These are phyloP conservation scores for Enteromius argenteus DNA, from an alignment of 2,797 vertebrate genomes.

Conservation along the genomic window DNA sequence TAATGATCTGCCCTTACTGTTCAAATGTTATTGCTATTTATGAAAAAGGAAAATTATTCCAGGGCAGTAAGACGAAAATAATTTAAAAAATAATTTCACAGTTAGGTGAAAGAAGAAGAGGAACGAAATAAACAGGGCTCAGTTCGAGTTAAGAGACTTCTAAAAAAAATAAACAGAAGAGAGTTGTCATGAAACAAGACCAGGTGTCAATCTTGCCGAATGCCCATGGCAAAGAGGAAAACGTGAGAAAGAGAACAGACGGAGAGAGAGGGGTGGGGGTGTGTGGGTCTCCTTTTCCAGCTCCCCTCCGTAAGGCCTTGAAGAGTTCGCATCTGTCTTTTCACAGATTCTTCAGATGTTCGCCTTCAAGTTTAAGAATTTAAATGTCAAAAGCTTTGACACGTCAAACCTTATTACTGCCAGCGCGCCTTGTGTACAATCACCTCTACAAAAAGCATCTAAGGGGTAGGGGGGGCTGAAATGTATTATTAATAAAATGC, in stretches of 20 bases:
- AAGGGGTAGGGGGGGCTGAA: constrained; percentile 61
- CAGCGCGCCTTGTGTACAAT: constrained; percentile 57
- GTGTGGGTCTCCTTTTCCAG: constrained; percentile 26
- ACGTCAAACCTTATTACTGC: constrained; percentile 63
- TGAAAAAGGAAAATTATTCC: constrained; percentile 8
- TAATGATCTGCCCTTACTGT: constrained; percentile 30
- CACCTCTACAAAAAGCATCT: constrained; percentile 37
- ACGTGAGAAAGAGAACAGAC: constrained; percentile 42
- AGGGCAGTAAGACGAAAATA: not conserved
- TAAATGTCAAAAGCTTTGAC: constrained; percentile 70
- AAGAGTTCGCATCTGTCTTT: constrained; percentile 50
- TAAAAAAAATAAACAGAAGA: constrained; percentile 39
- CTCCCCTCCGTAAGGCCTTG: constrained; percentile 17
- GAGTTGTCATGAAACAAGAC: constrained; percentile 61
- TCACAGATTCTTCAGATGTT: constrained; percentile 64
- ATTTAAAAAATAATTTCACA: not conserved
- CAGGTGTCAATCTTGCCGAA: constrained; percentile 61
- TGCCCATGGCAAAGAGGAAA: constrained; percentile 64
- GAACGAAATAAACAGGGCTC: constrained; percentile 47
- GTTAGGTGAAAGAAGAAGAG: constrained; percentile 10
- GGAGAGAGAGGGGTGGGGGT: constrained; percentile 12
- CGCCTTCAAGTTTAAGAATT: constrained; percentile 62
- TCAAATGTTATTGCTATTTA: constrained; percentile 26
- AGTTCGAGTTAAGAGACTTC: constrained; percentile 31
- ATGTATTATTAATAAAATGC: constrained; percentile 72